These are phyloP conservation scores for Helleia helle DNA, from an alignment of 2,888 invertebrate genomes.

Conservation along the genomic window DNA sequence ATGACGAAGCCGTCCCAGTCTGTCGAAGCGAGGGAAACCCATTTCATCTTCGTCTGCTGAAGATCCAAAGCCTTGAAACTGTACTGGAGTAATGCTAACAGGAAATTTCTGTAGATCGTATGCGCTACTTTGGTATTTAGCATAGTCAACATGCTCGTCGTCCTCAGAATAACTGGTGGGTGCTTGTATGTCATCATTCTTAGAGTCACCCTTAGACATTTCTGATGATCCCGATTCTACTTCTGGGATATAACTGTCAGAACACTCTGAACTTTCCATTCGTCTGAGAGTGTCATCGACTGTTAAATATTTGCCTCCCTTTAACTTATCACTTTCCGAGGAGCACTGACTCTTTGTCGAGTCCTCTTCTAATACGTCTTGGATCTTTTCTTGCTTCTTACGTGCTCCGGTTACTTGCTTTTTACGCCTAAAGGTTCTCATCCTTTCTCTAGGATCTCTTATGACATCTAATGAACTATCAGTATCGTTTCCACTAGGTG, in stretches of 20 bases:
- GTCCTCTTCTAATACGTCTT: constrained; percentile 68
- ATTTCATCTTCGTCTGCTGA: constrained; percentile 78
- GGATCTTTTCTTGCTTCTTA: constrained; percentile 71
- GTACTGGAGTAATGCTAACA: constrained; percentile 60
- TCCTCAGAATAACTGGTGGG: constrained; percentile 69
- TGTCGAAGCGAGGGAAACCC: constrained; percentile 77
- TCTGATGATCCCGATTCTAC: constrained; percentile 77
- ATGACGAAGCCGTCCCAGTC: constrained; percentile 70
- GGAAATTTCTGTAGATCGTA: constrained; percentile 61
- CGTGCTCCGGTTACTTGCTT: constrained; percentile 76
- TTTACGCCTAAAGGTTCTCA: constrained; percentile 79
- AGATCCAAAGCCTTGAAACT: constrained; percentile 76
- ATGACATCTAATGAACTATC: constrained; percentile 80
- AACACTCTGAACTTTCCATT: constrained; percentile 77
- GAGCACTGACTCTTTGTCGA: constrained; percentile 67
- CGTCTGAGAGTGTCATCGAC: constrained; percentile 65
- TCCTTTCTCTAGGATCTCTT: constrained; percentile 79
- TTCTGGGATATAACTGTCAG: constrained; percentile 80
- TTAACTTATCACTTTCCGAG: constrained; percentile 63
- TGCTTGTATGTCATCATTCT: constrained; percentile 51
- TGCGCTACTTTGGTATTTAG: constrained; percentile 49
- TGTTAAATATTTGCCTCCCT: constrained; percentile 45
- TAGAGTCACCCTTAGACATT: constrained; percentile 70
- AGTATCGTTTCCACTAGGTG: constrained; percentile 83
- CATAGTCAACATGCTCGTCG: constrained; percentile 67